Evolutionary conservation across 2,797 vertebrate species (phyloP).

Genomic region (Hipposideros larvatus): DNA sequence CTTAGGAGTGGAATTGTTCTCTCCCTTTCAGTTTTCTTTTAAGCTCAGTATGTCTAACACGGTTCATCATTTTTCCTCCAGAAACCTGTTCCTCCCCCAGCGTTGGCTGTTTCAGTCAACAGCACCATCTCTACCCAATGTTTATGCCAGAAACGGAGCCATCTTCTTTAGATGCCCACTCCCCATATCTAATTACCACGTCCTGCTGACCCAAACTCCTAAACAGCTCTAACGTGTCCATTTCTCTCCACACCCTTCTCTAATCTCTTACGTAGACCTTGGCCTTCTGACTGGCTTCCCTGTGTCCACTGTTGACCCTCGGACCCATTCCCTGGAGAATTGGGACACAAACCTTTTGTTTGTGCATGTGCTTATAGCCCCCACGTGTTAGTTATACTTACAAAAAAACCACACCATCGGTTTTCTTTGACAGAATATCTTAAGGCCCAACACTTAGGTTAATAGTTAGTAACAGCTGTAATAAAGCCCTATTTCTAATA

Average conservation of each 20-base stretch:
- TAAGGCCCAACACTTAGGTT: neutral
- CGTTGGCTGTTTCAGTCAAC: neutral
- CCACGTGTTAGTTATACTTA: neutral
- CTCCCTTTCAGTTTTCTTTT: neutral
- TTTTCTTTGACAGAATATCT: neutral
- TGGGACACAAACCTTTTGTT: neutral
- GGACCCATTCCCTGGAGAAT: neutral
- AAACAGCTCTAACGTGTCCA: neutral
- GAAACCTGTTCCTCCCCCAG: neutral
- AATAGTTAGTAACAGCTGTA: neutral
- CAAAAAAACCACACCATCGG: neutral
- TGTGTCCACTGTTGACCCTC: neutral
- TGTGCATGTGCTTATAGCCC: neutral
- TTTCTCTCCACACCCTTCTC: neutral
- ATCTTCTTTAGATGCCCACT: neutral
- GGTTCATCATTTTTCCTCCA: neutral
- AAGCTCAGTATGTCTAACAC: neutral
- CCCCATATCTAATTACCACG: neutral
- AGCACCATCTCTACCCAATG: neutral
- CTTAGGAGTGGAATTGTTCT: neutral
- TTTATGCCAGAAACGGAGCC: neutral
- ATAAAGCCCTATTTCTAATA: slow-evolving; percentile 3
- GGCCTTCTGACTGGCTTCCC: neutral
- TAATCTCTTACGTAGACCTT: neutral
- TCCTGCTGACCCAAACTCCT: neutral